These are phyloP conservation scores for Sciurus carolinensis DNA, from an alignment of 2,797 vertebrate genomes.

Conservation along the genomic window DNA sequence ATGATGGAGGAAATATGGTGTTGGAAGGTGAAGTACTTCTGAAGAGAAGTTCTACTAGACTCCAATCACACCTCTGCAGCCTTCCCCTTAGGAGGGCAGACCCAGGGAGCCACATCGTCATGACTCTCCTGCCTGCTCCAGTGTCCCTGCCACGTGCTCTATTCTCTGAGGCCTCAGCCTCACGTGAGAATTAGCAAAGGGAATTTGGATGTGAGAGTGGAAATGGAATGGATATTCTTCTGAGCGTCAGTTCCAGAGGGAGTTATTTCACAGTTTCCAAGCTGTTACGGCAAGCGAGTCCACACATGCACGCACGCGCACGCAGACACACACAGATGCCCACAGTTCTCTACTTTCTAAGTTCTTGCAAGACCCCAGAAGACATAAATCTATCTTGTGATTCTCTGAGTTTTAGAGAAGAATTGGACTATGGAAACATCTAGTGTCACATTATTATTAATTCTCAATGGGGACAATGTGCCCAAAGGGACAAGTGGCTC, in stretches of 20 bases:
- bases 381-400: not conserved
- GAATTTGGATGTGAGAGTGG: not conserved
- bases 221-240: not conserved
- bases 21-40: not conserved
- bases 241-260: constrained; percentile 22
- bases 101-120: not conserved
- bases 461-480: not conserved
- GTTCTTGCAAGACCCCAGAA: not conserved
- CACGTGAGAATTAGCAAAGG: constrained; percentile 8
- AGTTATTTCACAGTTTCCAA: constrained; percentile 15
- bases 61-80: not conserved
- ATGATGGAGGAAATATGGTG: fast-evolving
- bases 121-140: not conserved
- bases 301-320: not conserved
- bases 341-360: constrained; percentile 4
- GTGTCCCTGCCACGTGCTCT: not conserved
- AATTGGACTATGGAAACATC: not conserved
- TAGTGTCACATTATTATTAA: not conserved
- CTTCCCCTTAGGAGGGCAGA: not conserved
- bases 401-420: not conserved
- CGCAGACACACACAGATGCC: fast-evolving
- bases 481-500: not conserved
- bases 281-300: not conserved
- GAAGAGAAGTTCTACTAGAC: not conserved
- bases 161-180: not conserved